Conservation (phyloP, 2,888 invertebrate species). For the Heliconius ismenius region DNA sequence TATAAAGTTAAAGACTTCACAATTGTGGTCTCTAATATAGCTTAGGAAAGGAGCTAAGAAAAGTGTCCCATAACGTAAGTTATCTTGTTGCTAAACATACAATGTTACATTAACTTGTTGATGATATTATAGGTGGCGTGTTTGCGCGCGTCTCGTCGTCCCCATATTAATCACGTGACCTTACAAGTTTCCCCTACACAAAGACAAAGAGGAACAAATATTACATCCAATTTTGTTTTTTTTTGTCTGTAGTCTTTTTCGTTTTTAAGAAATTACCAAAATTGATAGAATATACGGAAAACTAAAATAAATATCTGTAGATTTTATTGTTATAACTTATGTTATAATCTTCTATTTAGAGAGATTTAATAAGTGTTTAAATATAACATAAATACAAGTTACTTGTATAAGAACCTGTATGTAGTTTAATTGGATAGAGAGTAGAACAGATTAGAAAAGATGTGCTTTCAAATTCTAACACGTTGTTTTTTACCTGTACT, state of each 20-base stretch:
- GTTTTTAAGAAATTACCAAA: neutral
- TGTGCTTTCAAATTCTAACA: neutral
- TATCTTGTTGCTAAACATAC: slow-evolving; percentile 3
- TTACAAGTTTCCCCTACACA: slow-evolving; percentile 48
- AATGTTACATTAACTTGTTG: slow-evolving; percentile 76
- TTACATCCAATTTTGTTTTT: neutral
- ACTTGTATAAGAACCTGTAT: too few relatives aligned
- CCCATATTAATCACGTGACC: slow-evolving; percentile 78
- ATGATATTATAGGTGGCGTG: slow-evolving; percentile 65
- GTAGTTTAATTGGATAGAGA: too few relatives aligned
- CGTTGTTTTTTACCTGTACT: neutral
- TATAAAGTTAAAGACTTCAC: neutral
- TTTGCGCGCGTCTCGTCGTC: slow-evolving; percentile 66
- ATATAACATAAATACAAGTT: too few relatives aligned
- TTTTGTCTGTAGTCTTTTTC: neutral
- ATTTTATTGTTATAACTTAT: neutral
- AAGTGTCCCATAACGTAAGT: neutral
- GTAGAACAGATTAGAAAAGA: neutral
- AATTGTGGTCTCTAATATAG: neutral
- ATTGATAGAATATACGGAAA: too few relatives aligned
- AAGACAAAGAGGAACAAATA: slow-evolving; percentile 37
- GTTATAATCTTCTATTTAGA: neutral
- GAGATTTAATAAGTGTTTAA: neutral
- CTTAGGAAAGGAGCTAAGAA: neutral
- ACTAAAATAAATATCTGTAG: too few relatives aligned